These are phyloP conservation scores for Nephrotoma appendiculata DNA, from an alignment of 2,888 invertebrate genomes.

Conservation along the genomic window DNA sequence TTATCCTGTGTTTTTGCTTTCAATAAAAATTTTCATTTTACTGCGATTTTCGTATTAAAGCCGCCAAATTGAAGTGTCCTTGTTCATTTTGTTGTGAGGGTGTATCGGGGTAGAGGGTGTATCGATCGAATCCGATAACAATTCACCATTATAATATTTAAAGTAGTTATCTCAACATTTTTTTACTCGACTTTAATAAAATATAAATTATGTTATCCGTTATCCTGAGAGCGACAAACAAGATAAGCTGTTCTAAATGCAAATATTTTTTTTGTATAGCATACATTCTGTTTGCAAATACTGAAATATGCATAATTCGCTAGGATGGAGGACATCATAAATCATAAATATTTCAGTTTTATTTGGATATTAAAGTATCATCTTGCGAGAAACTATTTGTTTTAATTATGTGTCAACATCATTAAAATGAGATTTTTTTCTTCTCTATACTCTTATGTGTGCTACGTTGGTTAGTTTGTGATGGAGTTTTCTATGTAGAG, in stretches of 20 bases:
- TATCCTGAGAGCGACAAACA: too few species aligned
- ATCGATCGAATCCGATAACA: not conserved
- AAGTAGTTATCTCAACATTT: not conserved
- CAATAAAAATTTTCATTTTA: too few species aligned
- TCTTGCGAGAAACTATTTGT: not conserved
- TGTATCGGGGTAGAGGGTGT: not conserved
- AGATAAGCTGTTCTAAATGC: too few species aligned
- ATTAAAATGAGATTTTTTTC: not conserved
- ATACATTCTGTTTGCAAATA: not conserved
- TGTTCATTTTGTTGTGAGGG: not conserved
- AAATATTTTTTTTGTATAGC: too few species aligned
- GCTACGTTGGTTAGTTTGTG: too few species aligned
- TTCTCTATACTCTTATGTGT: not conserved
- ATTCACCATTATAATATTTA: not conserved
- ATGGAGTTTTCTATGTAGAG: not conserved
- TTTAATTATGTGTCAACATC: not conserved
- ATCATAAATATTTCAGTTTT: not conserved
- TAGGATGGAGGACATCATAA: not conserved
- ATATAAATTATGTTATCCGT: not conserved
- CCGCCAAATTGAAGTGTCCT: not conserved
- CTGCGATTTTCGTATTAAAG: too few species aligned
- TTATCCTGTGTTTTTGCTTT: too few species aligned
- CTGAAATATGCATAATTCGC: not conserved
- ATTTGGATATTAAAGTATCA: not conserved
- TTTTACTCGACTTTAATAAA: not conserved